Percentiles rank a stretch among this genome's conserved stretches.
phyloP scores from a whole-genome alignment of 2,888 invertebrate genomes.

The Timema cristinae region DNA sequence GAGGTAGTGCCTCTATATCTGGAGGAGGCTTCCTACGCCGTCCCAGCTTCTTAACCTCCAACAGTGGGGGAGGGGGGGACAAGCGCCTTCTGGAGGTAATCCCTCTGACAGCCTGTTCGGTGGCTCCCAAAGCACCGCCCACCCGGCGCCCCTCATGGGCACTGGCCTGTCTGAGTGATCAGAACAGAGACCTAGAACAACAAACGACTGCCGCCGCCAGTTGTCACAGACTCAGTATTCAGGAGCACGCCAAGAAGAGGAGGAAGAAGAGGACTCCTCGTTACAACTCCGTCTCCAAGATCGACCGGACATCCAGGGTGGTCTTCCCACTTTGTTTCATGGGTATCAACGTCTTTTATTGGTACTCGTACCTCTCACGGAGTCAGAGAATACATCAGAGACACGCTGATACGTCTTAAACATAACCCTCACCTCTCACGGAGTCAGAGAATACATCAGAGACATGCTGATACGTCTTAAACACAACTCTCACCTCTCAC shows the following conservation, averaged over 20 bases:
- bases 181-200: constrained; percentile 14
- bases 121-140: constrained; percentile 17
- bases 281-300: constrained; percentile 76
- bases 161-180: constrained; percentile 15
- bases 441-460: too few relatives aligned
- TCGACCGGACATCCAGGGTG: constrained; percentile 69
- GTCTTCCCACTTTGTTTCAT: constrained; percentile 73
- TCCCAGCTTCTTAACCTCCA: too few relatives aligned
- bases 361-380: constrained; percentile 61
- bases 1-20: too few relatives aligned
- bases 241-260: constrained; percentile 24
- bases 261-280: constrained; percentile 53
- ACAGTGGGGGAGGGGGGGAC: neutral
- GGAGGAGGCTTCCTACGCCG: too few relatives aligned
- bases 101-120: constrained; percentile 47
- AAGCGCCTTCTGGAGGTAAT: constrained; percentile 56
- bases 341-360: constrained; percentile 73
- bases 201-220: constrained; percentile 22
- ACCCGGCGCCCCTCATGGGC: constrained; percentile 20
- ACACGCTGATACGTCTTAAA: too few relatives aligned
- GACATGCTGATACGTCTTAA: too few relatives aligned
- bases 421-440: too few relatives aligned
- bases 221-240: constrained; percentile 26
- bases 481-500: too few relatives aligned
- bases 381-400: constrained; percentile 17